Evolutionary conservation across 2,888 invertebrate genomes (phyloP), one percentile per base, ranked within the genome.

Genomic region (Tineola bisselliella): DNA sequence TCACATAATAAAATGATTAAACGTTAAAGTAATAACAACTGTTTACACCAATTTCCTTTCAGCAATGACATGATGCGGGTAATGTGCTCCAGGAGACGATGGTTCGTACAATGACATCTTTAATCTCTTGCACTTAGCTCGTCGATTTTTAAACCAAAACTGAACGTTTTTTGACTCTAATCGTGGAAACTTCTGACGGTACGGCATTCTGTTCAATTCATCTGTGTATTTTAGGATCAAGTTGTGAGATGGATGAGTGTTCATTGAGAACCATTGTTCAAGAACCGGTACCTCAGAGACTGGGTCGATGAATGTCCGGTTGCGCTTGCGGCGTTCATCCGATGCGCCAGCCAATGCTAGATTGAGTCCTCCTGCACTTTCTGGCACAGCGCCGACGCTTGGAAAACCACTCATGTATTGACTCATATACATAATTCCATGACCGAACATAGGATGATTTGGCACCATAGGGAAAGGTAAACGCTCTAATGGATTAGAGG

Each of bases 81-180:
- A 90, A 67, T 89, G 90, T 58, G 77, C 73, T 33, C 90, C 89
- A 0, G 90, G 89, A n/a, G 90, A 88, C 61, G 91, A 89, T 48
- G 89, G 90, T 72, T 95, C 95, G 73, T 94, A 95, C 52, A 95
- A 81, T 0, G 95, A 94, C 94, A 95, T 95, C 82, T 96, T 95
- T 73, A 98, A 89, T 63, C 99, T 90, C 87, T 99, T 99, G 81
- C 97, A 97, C 84, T 99, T 99, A 68, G 99, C 99, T 62, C 99
- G 90, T 52, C 99, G 93, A 77, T 99, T 99, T 81, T 98, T 98
- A 86, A 98, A 99, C 99, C 99, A 99, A 79, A 99, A 97, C 83
- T 99, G 99, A 66, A 99, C 98, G 77, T 99, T 99, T 88, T 99
- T 99, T 52, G 98, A 97, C 79, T 99, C 99, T 64, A 99, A 89